Conservation (phyloP, 1,140 invertebrate genomes). For the Temnothorax nylanderi region DNA sequence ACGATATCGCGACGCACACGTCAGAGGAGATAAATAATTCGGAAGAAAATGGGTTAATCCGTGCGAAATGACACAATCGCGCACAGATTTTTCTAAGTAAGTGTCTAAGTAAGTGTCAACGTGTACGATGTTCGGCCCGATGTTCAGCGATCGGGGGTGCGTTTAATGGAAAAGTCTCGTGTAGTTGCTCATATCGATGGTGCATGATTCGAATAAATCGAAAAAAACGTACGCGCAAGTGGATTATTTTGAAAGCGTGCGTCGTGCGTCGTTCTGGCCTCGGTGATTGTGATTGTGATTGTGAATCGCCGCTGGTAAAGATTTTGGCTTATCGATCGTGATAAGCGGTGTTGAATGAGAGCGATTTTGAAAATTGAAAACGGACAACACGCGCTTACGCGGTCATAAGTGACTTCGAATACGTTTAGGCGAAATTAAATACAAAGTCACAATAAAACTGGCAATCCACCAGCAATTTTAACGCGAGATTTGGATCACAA, state of each 20-base stretch:
- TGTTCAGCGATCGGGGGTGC: not conserved
- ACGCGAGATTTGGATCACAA: not conserved
- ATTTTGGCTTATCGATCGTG: not conserved
- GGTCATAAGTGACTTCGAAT: not conserved
- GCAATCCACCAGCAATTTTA: conserved; percentile 36
- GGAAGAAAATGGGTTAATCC: conserved; percentile 21
- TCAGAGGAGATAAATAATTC: not conserved
- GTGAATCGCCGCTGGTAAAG: conserved; percentile 17
- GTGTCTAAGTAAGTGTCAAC: not conserved
- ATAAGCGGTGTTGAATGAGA: not conserved
- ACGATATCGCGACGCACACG: not conserved
- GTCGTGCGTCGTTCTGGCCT: conserved; percentile 6
- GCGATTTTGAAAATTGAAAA: not conserved
- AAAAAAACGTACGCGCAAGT: conserved; percentile 18
- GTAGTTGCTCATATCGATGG: not conserved
- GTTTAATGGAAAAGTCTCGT: conserved; percentile 15
- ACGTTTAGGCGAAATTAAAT: not conserved
- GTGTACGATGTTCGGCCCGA: not conserved
- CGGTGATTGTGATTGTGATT: not conserved
- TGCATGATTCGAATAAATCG: conserved; percentile 2
- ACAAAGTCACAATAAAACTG: not conserved
- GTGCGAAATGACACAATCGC: not conserved
- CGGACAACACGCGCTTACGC: too few relatives aligned
- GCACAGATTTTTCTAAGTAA: not conserved
- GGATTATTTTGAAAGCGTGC: not conserved